Evolutionary conservation across 2,888 invertebrate species (phyloP), one percentile per base, ranked within the genome.

Genomic region (Drosophila neonasuta): DNA sequence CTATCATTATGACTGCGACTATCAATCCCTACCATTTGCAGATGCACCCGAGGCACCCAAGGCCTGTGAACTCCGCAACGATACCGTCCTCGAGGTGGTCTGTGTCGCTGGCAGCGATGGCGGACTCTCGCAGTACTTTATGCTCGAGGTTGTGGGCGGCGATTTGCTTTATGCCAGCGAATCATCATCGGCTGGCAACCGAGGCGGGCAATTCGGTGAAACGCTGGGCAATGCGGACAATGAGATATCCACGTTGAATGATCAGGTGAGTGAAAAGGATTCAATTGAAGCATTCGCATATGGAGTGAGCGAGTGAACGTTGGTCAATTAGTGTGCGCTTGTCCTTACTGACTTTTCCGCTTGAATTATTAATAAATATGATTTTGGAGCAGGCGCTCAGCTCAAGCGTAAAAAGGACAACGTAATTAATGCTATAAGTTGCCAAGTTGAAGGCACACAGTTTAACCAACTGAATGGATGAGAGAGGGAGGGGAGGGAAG

Each of bases 41-140:
- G 96, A 94, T 83, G 92, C 94, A 39, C 96, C 96, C 1, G 95
- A 96, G 87, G 92, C 95, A 8, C 96, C 96, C 7, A 92, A 92
- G 85, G 94, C 94, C 89, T 96, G 96, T 90, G 93, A 94, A 75
- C 91, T 96, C 76, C 92, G 93, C 70, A 95, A 95, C 89, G 94
- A 95, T 85, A 94, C 93, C 59, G 81, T 90, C 29, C 90, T 96
- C 50, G 94, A 94, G 88, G 93, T 95, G 73, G 93, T 93, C 74
- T 96, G 96, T 90, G 92, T 93, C 73, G 94, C 96, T 0, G 96
- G 96, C 46, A 94, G 94, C 88, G 96, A 96, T 88, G 96, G 96
- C 5, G 96, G 96, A 11, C 92, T 96, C 49, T 93, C 95, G 30
- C 96, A 97, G 90, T 94, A 95, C 91, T 97, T 96, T 91, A 92